These are phyloP conservation scores for Ictidomys tridecemlineatus DNA, from an alignment of 2,113 vertebrate genomes.

Conservation along the genomic window DNA sequence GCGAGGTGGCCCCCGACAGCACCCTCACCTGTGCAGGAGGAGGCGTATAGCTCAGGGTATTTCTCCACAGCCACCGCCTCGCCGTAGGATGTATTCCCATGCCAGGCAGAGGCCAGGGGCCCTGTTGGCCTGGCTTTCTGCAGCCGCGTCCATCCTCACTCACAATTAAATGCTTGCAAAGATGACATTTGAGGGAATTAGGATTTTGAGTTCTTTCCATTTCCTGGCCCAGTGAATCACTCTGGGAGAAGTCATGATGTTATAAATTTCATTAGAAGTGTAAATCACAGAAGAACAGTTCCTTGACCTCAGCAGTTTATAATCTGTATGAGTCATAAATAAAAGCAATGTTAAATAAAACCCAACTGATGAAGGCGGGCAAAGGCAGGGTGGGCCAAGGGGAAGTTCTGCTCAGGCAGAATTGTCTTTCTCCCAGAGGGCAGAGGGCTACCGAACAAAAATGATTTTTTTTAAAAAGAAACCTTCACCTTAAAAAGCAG, in stretches of 20 bases:
- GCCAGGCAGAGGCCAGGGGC: background rate
- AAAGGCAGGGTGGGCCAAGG: background rate
- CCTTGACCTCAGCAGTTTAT: conserved; percentile 78
- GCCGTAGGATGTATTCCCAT: fast-evolving
- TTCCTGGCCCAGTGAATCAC: conserved; percentile 63
- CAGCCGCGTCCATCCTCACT: background rate
- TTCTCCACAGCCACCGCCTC: fast-evolving
- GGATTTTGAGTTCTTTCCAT: conserved; percentile 62
- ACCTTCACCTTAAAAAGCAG: background rate
- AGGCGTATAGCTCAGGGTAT: fast-evolving
- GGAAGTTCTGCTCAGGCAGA: background rate
- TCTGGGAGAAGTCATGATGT: conserved; percentile 57
- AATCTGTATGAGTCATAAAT: conserved; percentile 75
- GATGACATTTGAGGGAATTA: conserved; percentile 32
- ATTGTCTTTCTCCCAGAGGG: background rate
- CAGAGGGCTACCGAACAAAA: background rate
- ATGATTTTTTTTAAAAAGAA: background rate
- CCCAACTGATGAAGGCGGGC: background rate
- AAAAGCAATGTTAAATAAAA: conserved; percentile 58
- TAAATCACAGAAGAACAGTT: conserved; percentile 72
- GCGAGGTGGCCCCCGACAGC: fast-evolving
- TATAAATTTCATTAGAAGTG: conserved; percentile 59
- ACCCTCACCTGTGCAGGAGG: background rate
- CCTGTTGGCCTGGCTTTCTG: fast-evolving
- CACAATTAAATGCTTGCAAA: background rate